These are phyloP conservation scores for Luperina testacea DNA, from an alignment of 2,888 invertebrate genomes.

Conservation along the genomic window DNA sequence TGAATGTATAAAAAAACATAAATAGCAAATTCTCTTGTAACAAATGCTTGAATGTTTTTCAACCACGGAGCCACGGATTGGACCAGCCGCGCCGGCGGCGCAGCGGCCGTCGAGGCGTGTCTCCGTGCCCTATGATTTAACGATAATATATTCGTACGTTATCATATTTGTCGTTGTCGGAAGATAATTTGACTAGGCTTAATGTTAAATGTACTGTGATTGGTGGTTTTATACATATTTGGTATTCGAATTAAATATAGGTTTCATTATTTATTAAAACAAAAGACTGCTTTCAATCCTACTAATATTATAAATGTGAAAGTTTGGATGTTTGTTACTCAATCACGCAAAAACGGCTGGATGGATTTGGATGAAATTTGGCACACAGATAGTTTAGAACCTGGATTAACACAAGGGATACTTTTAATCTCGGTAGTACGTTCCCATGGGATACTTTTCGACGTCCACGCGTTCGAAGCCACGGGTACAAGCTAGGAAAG, in stretches of 20 bases:
- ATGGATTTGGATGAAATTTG: not conserved
- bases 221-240: conserved; percentile 87
- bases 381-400: not conserved
- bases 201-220: conserved; percentile 77
- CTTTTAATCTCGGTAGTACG: not conserved
- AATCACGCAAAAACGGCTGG: not conserved
- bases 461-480: too few relatives aligned
- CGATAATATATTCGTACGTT: not conserved
- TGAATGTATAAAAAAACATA: not conserved
- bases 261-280: conserved; percentile 20
- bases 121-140: not conserved
- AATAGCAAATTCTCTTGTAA: not conserved
- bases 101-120: not conserved
- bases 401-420: not conserved
- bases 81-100: too few relatives aligned
- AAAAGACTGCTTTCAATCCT: not conserved
- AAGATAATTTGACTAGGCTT: conserved; percentile 80
- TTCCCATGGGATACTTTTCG: not conserved
- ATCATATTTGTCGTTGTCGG: conserved; percentile 7
- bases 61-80: too few relatives aligned
- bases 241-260: conserved; percentile 79
- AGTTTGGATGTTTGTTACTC: not conserved
- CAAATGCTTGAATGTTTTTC: conserved; percentile 27
- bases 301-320: not conserved
- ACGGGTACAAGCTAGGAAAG: not conserved